These are phyloP conservation scores for Macquaria australasica DNA, from an alignment of 2,113 vertebrate genomes.

Conservation along the genomic window DNA sequence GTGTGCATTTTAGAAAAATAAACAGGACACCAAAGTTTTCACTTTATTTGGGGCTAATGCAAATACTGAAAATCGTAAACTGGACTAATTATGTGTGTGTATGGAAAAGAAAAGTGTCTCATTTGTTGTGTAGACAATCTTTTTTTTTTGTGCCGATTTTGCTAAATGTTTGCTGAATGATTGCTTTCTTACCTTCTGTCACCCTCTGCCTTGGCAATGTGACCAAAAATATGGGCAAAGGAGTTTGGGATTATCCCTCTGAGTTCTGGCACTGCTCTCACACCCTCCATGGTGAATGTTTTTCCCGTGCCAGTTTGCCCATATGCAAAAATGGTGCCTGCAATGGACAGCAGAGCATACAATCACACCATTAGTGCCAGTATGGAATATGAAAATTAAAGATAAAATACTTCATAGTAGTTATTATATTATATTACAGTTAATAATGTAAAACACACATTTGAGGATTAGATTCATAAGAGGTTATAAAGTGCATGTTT, in stretches of 20 bases:
- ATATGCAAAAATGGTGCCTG: conserved; percentile 99
- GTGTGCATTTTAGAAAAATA: neutral
- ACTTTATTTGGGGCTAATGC: neutral
- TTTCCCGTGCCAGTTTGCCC: conserved; percentile 99
- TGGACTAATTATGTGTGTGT: neutral
- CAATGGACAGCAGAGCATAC: conserved; percentile 49
- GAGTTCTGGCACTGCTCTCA: conserved; percentile 96
- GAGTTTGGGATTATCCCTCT: conserved; percentile 99
- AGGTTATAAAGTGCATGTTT: neutral
- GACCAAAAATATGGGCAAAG: conserved; percentile 98
- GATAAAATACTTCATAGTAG: neutral
- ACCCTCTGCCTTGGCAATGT: conserved; percentile 98
- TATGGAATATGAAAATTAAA: neutral
- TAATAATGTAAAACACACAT: neutral
- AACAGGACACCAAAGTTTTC: neutral
- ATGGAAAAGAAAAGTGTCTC: neutral
- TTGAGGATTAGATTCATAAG: neutral
- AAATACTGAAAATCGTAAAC: neutral
- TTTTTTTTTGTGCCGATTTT: neutral
- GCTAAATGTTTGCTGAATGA: neutral
- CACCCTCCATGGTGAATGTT: conserved; percentile 99
- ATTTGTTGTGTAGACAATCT: neutral
- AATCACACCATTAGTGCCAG: neutral
- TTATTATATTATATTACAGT: neutral
- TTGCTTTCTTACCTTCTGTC: conserved; percentile 90